Conservation (phyloP, 2,113 vertebrate species). For the Ifrita kowaldi region DNA sequence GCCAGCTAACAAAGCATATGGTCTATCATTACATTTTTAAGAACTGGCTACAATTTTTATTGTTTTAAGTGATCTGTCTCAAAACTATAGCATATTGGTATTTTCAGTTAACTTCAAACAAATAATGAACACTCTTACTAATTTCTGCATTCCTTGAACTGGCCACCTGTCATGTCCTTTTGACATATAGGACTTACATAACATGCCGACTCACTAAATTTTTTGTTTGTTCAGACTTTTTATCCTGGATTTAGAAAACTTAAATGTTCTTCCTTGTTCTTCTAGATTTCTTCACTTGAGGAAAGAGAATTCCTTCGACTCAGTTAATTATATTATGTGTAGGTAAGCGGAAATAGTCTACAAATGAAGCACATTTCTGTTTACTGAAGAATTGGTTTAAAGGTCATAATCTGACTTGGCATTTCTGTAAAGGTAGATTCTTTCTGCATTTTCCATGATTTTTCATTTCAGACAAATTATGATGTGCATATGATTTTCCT, state of each 20-base stretch:
- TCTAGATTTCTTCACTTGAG: neutral
- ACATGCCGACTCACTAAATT: neutral
- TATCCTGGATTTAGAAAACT: neutral
- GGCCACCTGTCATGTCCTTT: neutral
- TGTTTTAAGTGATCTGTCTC: neutral
- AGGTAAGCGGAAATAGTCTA: neutral
- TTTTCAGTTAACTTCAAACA: neutral
- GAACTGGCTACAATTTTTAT: neutral
- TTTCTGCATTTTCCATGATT: neutral
- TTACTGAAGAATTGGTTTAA: neutral
- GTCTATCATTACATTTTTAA: neutral
- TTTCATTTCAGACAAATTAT: neutral
- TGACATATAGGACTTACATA: neutral
- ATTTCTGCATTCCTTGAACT: neutral
- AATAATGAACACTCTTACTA: neutral
- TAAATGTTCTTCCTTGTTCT: neutral
- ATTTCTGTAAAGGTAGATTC: neutral
- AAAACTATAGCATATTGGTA: neutral
- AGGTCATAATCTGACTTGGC: neutral
- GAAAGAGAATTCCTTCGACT: neutral
- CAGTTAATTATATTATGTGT: neutral
- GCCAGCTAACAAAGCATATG: neutral
- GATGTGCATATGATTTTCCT: neutral
- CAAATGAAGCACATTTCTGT: neutral
- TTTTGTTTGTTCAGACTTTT: neutral